These are phyloP conservation scores for Brachionus sp. DNA, from an alignment of 1,140 invertebrate species.

Conservation along the genomic window DNA sequence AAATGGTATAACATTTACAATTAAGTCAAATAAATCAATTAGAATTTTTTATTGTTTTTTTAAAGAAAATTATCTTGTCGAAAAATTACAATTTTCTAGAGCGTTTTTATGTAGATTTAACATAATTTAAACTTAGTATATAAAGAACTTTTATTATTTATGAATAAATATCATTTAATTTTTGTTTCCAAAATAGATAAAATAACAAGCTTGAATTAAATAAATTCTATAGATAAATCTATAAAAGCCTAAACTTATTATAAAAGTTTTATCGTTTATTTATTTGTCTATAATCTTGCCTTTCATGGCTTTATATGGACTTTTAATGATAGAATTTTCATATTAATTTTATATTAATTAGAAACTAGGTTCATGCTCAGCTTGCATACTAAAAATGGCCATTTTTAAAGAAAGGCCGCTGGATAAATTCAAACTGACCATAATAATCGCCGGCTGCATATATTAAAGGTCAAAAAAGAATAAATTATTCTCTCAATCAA, in stretches of 20 bases:
- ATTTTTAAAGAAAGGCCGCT: not conserved
- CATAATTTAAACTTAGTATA: not conserved
- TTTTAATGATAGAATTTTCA: not conserved
- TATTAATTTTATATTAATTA: not conserved
- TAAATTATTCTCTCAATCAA: not conserved
- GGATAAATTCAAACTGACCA: not conserved
- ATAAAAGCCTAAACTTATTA: not conserved
- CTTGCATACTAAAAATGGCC: not conserved
- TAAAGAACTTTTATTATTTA: not conserved
- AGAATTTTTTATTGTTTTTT: not conserved
- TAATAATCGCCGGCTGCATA: not conserved
- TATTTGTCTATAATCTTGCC: constrained; percentile 15
- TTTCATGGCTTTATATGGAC: not conserved
- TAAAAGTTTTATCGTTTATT: not conserved
- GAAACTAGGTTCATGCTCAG: not conserved
- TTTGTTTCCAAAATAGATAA: constrained; percentile 22
- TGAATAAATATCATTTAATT: constrained; percentile 23
- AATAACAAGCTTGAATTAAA: not conserved
- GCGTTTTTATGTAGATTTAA: not conserved
- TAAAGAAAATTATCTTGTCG: not conserved
- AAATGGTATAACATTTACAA: not conserved
- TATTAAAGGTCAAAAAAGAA: not conserved
- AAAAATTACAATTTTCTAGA: not conserved
- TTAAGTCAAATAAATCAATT: not conserved
- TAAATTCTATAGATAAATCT: not conserved